Evolutionary conservation across 1,140 invertebrate genomes (phyloP).

Genomic region (Drosophila kurseongensis): DNA sequence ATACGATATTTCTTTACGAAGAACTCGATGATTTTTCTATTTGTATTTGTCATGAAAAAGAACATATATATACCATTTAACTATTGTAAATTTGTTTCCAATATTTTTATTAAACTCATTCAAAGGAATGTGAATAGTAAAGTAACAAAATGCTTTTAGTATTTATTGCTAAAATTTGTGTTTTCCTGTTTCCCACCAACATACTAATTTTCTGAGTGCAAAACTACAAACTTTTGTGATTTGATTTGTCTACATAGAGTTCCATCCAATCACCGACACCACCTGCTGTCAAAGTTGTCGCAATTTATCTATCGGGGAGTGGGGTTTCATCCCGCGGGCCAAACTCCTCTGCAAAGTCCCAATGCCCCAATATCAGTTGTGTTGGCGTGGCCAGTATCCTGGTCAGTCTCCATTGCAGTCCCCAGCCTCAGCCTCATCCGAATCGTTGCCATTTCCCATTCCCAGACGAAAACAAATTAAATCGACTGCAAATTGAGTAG

Average conservation of each 20-base stretch:
- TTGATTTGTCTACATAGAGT: constrained; percentile 7
- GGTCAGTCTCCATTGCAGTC: constrained; percentile 20
- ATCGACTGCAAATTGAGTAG: constrained; percentile 80
- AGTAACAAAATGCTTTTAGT: too few relatives aligned
- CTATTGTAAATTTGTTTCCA: too few relatives aligned
- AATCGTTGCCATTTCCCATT: constrained; percentile 7
- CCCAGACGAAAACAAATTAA: constrained; percentile 73
- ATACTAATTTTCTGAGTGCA: background rate
- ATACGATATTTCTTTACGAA: too few relatives aligned
- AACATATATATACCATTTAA: too few relatives aligned
- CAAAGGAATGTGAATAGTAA: too few relatives aligned
- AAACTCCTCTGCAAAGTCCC: constrained; percentile 13
- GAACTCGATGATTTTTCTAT: too few relatives aligned
- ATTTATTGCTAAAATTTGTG: too few relatives aligned
- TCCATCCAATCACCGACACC: constrained; percentile 10
- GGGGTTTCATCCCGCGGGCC: background rate
- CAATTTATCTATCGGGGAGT: constrained; percentile 8
- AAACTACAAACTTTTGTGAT: constrained; percentile 8
- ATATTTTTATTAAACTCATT: too few relatives aligned
- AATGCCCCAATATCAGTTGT: constrained; percentile 17
- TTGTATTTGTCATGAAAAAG: too few relatives aligned
- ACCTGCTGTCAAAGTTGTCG: constrained; percentile 29
- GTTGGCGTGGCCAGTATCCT: constrained; percentile 8
- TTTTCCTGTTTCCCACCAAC: too few relatives aligned
- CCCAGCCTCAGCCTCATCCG: background rate